Evolutionary conservation across 2,797 vertebrate species (phyloP).

Genomic region (Cottoperca gobio): DNA sequence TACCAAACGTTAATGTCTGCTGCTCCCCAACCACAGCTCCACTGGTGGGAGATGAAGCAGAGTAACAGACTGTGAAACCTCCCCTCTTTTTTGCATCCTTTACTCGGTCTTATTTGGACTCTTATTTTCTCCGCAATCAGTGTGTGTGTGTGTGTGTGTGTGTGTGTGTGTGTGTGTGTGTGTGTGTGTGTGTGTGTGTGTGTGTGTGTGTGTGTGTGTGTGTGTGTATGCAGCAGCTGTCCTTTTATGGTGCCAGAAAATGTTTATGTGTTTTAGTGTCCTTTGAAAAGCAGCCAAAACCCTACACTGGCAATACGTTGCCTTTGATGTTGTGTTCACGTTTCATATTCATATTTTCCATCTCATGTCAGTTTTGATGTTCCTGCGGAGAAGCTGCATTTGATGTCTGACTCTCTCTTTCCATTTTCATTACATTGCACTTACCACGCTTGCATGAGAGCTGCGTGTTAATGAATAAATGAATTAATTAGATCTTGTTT

Average conservation of each 20-base stretch:
- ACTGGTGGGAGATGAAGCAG: constrained; percentile 67
- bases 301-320: constrained; percentile 41
- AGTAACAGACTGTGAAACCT: constrained; percentile 50
- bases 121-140: constrained; percentile 38
- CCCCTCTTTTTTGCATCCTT: constrained; percentile 19
- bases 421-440: constrained; percentile 61
- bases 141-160: constrained; percentile 2
- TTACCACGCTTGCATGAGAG: constrained; percentile 54
- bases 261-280: constrained; percentile 53
- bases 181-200: constrained; percentile 13
- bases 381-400: constrained; percentile 51
- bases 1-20: constrained; percentile 73
- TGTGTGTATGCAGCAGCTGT: constrained; percentile 24
- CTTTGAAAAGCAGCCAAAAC: constrained; percentile 64
- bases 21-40: constrained; percentile 77
- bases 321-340: constrained; percentile 68
- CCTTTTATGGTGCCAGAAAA: constrained; percentile 28
- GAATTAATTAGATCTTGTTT: constrained; percentile 82
- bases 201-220: background rate
- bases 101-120: constrained; percentile 17
- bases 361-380: constrained; percentile 68
- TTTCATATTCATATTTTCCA: constrained; percentile 72
- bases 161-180: background rate
- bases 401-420: constrained; percentile 40
- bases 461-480: constrained; percentile 77